phyloP scores from a whole-genome alignment of 2,797 vertebrate species.

The Coracias cyanogaster region DNA sequence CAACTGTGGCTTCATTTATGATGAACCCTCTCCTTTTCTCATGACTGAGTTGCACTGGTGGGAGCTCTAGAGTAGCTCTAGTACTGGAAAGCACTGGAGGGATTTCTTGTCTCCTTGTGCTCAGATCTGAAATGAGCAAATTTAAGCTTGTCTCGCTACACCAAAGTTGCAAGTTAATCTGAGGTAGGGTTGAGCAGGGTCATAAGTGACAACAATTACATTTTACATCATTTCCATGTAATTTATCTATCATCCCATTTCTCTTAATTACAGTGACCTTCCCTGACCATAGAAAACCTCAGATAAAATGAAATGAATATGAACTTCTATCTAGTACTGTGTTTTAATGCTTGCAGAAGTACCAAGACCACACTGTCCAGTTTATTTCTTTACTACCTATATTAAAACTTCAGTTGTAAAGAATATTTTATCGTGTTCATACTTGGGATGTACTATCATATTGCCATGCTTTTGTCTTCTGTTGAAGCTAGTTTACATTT shows the following conservation, averaged over 20 bases:
- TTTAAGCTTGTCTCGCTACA: background rate
- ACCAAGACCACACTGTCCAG: background rate
- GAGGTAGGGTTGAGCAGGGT: background rate
- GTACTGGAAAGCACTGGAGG: background rate
- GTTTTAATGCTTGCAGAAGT: background rate
- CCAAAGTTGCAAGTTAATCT: background rate
- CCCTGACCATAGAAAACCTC: background rate
- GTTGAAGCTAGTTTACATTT: background rate
- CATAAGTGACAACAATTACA: background rate
- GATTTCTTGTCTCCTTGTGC: background rate
- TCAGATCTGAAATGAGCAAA: background rate
- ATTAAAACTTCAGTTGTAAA: background rate
- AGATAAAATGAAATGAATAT: background rate
- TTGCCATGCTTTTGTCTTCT: background rate
- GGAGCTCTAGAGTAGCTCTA: background rate
- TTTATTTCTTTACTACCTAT: background rate
- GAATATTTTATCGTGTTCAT: background rate
- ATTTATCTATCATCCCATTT: background rate
- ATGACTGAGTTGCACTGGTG: background rate
- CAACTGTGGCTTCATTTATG: background rate
- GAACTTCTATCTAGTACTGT: background rate
- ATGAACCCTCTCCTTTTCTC: background rate
- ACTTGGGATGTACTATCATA: background rate
- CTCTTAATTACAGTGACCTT: background rate
- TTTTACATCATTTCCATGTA: background rate